Conservation (phyloP, 2,113 vertebrate species). For the Larimichthys polyactis region DNA sequence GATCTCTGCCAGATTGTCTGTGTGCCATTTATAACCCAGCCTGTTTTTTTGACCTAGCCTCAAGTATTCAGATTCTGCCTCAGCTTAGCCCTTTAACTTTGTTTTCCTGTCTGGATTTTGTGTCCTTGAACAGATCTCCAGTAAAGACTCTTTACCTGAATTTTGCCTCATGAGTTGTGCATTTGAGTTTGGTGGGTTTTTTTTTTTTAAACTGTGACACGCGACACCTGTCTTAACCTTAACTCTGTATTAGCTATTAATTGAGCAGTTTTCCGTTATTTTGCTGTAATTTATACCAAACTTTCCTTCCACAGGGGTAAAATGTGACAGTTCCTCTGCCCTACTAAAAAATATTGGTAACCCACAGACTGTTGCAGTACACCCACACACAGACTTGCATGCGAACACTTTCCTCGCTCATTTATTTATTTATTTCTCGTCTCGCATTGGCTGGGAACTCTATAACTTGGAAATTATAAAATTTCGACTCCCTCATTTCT, state of each 20-base stretch:
- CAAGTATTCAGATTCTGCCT: too few species aligned
- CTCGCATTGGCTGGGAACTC: constrained; percentile 47
- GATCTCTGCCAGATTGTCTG: too few species aligned
- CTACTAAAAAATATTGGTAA: constrained; percentile 36
- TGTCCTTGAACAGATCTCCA: too few species aligned
- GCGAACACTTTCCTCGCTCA: constrained; percentile 30
- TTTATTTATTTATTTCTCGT: constrained; percentile 43
- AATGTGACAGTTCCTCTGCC: constrained; percentile 30
- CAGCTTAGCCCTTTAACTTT: too few species aligned
- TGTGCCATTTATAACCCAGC: too few species aligned
- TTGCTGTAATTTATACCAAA: constrained; percentile 14
- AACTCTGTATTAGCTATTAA: background rate
- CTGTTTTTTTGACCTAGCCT: too few species aligned
- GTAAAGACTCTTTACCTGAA: too few species aligned
- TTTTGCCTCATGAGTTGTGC: too few species aligned
- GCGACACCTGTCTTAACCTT: background rate
- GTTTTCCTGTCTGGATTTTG: too few species aligned
- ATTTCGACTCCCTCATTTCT: constrained; percentile 57
- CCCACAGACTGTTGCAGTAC: constrained; percentile 48
- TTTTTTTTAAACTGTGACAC: too few species aligned
- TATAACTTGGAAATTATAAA: constrained; percentile 54
- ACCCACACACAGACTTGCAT: constrained; percentile 57
- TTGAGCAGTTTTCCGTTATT: background rate
- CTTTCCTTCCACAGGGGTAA: constrained; percentile 23
- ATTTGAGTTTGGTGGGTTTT: too few species aligned